phyloP scores from a whole-genome alignment of 2,797 vertebrate genomes.

The Gobionotothen gibberifrons region DNA sequence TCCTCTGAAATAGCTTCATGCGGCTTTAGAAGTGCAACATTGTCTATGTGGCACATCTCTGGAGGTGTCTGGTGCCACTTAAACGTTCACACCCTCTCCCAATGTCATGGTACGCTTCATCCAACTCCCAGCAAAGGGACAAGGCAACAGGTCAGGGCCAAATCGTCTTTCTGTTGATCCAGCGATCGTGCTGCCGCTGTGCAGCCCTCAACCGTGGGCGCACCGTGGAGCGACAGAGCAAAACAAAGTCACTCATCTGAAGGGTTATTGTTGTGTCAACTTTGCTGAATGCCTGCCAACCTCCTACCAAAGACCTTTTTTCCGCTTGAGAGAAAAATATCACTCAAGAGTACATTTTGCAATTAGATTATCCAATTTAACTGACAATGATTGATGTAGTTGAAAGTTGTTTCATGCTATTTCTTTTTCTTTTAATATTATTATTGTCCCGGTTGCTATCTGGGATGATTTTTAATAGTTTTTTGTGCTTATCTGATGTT shows the following conservation, averaged over 20 bases:
- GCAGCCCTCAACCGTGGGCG: slow-evolving; percentile 15
- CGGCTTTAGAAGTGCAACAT: slow-evolving; percentile 65
- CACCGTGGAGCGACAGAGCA: slow-evolving; percentile 19
- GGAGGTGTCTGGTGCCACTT: slow-evolving; percentile 66
- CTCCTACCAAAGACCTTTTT: slow-evolving; percentile 11
- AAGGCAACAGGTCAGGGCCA: slow-evolving; percentile 48
- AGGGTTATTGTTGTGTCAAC: slow-evolving; percentile 21
- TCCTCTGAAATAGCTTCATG: slow-evolving; percentile 44
- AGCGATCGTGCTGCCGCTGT: slow-evolving; percentile 10
- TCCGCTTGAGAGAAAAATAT: slow-evolving; percentile 7
- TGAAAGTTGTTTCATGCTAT: slow-evolving; percentile 7
- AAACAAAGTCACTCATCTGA: slow-evolving; percentile 45
- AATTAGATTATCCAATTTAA: slow-evolving; percentile 11
- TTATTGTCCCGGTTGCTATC: neutral
- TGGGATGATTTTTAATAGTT: neutral
- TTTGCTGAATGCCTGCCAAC: slow-evolving; percentile 19
- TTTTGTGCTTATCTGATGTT: slow-evolving; percentile 1
- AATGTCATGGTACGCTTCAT: slow-evolving; percentile 54
- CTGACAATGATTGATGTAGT: neutral
- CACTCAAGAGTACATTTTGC: neutral
- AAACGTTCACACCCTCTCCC: slow-evolving; percentile 62
- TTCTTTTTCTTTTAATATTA: neutral
- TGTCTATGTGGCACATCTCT: slow-evolving; percentile 50
- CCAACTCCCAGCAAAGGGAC: slow-evolving; percentile 42
- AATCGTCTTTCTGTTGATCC: slow-evolving; percentile 48